These are phyloP conservation scores for Leucopsar rothschildi DNA, from an alignment of 2,113 vertebrate genomes.

Conservation along the genomic window DNA sequence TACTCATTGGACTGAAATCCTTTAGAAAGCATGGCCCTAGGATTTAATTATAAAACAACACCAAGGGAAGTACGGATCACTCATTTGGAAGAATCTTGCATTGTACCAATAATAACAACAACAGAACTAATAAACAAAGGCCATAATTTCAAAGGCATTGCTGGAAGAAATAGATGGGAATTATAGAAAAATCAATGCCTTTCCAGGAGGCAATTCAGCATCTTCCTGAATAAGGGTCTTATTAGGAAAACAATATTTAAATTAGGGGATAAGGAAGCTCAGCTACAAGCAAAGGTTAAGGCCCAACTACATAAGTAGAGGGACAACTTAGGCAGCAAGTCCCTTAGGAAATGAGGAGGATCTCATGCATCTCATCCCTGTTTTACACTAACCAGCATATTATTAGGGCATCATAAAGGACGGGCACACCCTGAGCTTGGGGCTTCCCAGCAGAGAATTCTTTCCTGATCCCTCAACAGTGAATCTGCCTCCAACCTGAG, in stretches of 20 bases:
- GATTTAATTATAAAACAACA: conserved; percentile 24
- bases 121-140: background rate
- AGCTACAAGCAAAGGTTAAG: background rate
- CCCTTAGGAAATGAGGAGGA: background rate
- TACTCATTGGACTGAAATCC: background rate
- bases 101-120: background rate
- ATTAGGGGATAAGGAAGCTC: background rate
- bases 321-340: background rate
- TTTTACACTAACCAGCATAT: background rate
- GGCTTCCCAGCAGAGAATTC: background rate
- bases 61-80: background rate
- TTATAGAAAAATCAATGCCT: background rate
- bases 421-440: background rate
- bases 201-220: background rate
- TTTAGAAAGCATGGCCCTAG: background rate
- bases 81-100: conserved; percentile 55
- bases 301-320: background rate
- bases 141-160: background rate
- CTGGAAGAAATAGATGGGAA: background rate
- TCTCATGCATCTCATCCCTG: background rate
- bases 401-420: background rate
- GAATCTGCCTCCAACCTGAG: background rate
- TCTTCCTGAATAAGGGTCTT: background rate
- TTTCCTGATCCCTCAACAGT: accelerated
- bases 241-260: background rate